Percentiles rank a stretch among this genome's conserved stretches.
phyloP scores from a whole-genome alignment of 2,888 invertebrate species.

The Sarcophaga subvicina region DNA sequence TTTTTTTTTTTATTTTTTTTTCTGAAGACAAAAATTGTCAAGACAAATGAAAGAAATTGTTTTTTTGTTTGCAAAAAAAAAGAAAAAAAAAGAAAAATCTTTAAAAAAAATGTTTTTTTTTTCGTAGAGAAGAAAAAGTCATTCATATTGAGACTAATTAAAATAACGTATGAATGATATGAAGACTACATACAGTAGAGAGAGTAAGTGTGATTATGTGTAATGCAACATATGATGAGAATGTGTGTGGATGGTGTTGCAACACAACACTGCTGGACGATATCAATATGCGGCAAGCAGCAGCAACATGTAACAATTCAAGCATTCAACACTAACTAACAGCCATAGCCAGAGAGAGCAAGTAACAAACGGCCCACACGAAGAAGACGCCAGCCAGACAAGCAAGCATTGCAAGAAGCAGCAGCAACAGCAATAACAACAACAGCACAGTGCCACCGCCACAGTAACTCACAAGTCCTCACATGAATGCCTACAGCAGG shows the following conservation, averaged over 20 bases:
- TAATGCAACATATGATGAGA: constrained; percentile 24
- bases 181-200: neutral
- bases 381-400: constrained; percentile 64
- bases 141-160: constrained; percentile 52
- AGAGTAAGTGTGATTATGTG: constrained; percentile 4
- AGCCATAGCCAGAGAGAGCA: neutral
- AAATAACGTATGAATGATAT: constrained; percentile 34
- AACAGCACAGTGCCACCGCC: constrained; percentile 21
- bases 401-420: constrained; percentile 21
- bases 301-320: constrained; percentile 49
- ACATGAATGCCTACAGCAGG: constrained; percentile 41
- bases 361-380: constrained; percentile 66
- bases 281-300: constrained; percentile 40
- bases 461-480: neutral
- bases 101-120: constrained; percentile 8
- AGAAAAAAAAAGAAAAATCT: constrained; percentile 22
- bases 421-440: constrained; percentile 13
- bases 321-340: constrained; percentile 26
- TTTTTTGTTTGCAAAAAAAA: constrained; percentile 38
- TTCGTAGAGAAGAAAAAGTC: constrained; percentile 19
- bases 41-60: constrained; percentile 33
- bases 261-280: constrained; percentile 46
- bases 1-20: constrained; percentile 13
- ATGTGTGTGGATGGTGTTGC: constrained; percentile 41
- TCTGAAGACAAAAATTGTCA: constrained; percentile 48